phyloP scores from a whole-genome alignment of 2,888 invertebrate genomes.

The Leptopterna dolabrata region DNA sequence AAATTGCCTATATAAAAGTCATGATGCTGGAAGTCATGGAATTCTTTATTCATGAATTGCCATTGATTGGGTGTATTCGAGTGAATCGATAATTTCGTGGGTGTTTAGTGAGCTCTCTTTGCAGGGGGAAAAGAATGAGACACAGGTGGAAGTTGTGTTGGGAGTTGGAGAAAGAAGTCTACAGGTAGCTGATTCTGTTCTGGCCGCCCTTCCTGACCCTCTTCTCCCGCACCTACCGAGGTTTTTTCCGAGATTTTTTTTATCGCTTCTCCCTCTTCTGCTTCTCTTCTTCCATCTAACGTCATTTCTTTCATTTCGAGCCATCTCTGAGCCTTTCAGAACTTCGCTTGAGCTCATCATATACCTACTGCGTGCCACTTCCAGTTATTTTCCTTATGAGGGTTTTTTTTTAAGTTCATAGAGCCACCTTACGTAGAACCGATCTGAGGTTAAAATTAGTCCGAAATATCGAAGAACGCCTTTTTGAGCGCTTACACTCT shows the following conservation, averaged over 20 bases:
- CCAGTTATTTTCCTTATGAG: too few species aligned
- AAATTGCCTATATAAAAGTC: too few species aligned
- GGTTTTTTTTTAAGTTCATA: too few species aligned
- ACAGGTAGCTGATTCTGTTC: conserved; percentile 12
- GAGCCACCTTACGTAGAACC: too few species aligned
- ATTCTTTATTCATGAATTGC: too few species aligned
- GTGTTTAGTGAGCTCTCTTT: neutral
- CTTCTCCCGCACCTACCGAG: neutral
- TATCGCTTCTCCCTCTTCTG: conserved; percentile 1
- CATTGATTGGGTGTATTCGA: too few species aligned
- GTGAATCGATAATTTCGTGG: neutral
- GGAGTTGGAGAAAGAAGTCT: neutral
- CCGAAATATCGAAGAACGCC: too few species aligned
- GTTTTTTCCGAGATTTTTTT: neutral
- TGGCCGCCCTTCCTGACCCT: conserved; percentile 13
- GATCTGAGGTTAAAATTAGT: too few species aligned
- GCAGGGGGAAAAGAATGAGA: neutral
- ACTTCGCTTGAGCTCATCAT: too few species aligned
- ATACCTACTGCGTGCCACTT: too few species aligned
- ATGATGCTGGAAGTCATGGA: too few species aligned
- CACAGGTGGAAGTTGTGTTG: neutral
- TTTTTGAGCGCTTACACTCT: too few species aligned
- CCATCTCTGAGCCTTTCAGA: neutral
- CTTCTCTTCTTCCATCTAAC: neutral
- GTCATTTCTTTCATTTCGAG: conserved; percentile 1